Evolutionary conservation across 2,113 vertebrate genomes (phyloP).

Genomic region (Felis chaus): DNA sequence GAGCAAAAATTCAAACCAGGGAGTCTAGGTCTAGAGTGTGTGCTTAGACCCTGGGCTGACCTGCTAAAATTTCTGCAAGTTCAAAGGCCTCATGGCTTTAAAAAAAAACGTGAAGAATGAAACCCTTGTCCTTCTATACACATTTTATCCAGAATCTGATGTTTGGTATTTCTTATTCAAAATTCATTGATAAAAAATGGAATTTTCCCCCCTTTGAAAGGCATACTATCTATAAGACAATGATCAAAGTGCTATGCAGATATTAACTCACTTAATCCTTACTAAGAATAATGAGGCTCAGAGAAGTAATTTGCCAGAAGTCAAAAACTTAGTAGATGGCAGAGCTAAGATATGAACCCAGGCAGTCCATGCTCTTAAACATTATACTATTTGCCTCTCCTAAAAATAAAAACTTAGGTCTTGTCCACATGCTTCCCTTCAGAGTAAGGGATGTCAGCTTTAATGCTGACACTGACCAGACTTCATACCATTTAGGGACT

Average conservation of each 20-base stretch:
- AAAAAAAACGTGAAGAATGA: neutral
- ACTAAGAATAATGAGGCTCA: neutral
- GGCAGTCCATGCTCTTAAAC: neutral
- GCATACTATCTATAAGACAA: neutral
- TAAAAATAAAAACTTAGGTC: neutral
- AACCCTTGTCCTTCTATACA: neutral
- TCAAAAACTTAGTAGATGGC: neutral
- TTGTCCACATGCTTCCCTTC: neutral
- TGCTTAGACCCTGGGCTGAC: neutral
- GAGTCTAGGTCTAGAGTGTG: neutral
- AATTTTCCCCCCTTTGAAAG: neutral
- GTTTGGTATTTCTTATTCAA: neutral
- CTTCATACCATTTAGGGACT: neutral
- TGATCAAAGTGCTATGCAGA: neutral
- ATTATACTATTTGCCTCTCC: neutral
- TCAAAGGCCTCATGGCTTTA: neutral
- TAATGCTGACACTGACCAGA: neutral
- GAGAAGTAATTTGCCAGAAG: neutral
- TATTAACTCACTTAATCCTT: constrained; percentile 9
- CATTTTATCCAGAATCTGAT: neutral
- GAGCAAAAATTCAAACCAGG: neutral
- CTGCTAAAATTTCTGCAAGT: neutral
- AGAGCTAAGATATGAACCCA: neutral
- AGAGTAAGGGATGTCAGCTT: neutral
- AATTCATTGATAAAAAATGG: neutral